Evolutionary conservation across 2,797 vertebrate genomes (phyloP), one percentile per base, ranked within the genome.

Genomic region (Pampus argenteus): DNA sequence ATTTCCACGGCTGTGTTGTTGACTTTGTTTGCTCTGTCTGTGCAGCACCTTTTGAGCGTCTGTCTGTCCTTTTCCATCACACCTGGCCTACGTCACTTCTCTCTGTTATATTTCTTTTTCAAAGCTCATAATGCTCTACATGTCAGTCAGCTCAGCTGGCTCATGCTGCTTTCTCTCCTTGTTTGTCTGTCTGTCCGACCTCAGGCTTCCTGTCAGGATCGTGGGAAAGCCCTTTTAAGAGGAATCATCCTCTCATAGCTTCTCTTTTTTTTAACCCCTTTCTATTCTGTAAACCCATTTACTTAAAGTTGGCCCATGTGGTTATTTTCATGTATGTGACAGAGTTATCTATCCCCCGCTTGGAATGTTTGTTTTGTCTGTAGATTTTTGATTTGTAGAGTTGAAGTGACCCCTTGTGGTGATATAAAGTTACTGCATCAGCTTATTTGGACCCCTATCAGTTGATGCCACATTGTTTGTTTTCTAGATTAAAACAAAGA

Each of bases 331-430:
- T 80, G 55, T 61, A 60, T 26, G 1, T 60, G 54, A 63, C 59
- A 69, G 20, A 45, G 29, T 22, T 50, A 3, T 58, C 8, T 4
- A 13, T 55, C 51, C 69, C 48, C 23, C 1, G 34, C 69, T 52
- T 59, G 55, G 1, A 44, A 44, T 14, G 63, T 63, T 5, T 38
- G 5, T 40, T 58, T 48, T 42, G 55, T 45, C 14, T 20, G 38
- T 50, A 22, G 17, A 7, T 14, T 17, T 22, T 5, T 17, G 8
- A 86, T 92, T 90, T 71, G 26, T 82, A 18, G 67, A 89, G 66
- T 88, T 86, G 48, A 82, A 77, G 65, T 85, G 92, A 86, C 92
- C 89, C 80, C 91, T 91, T 78, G 87, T 94, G 92, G 93, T 50
- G 14, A 70, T 23, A 14, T 31, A 5, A 25, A 31, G 86, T 38